Evolutionary conservation across 30 jellyfish, hydroid and myxozoan genomes (phyloP).

Genomic region (Hydractinia echinata): DNA sequence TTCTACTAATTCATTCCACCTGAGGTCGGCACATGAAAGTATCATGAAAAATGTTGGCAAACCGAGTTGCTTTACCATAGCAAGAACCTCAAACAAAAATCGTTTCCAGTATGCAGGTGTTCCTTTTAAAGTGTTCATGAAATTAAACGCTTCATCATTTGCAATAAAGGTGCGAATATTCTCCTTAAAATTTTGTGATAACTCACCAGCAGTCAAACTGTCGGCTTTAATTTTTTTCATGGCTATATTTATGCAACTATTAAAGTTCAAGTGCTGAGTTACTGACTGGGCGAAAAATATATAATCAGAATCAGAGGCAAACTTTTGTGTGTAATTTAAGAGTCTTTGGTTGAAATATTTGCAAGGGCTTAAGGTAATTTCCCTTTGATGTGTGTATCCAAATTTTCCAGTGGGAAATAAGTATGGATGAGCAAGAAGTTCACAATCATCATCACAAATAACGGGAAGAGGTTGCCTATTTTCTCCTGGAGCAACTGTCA

Average conservation of each 20-base stretch:
- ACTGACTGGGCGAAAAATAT: conserved; percentile 31
- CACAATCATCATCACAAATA: conserved; percentile 27
- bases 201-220: conserved; percentile 36
- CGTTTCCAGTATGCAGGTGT: conserved; percentile 54
- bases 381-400: conserved; percentile 25
- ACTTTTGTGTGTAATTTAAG: conserved; percentile 25
- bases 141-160: conserved; percentile 16
- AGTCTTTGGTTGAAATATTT: conserved; percentile 32
- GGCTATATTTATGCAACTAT: conserved; percentile 30
- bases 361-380: conserved; percentile 18
- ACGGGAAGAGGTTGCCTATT: neutral
- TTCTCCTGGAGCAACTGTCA: conserved; percentile 26
- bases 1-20: conserved; percentile 19
- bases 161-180: conserved; percentile 10
- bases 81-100: conserved; percentile 39
- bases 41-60: conserved; percentile 41
- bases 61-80: conserved; percentile 53
- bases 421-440: conserved; percentile 29
- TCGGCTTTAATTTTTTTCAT: conserved; percentile 26
- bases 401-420: conserved; percentile 23
- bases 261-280: conserved; percentile 27
- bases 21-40: conserved; percentile 43
- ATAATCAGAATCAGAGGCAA: conserved; percentile 29
- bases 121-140: conserved; percentile 42
- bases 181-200: conserved; percentile 30